A percentile compares a stretch with the other conserved stretches of the same genome.
Conservation (phyloP, 2,888 invertebrate genomes). For the Nymphalis polychloros region DNA sequence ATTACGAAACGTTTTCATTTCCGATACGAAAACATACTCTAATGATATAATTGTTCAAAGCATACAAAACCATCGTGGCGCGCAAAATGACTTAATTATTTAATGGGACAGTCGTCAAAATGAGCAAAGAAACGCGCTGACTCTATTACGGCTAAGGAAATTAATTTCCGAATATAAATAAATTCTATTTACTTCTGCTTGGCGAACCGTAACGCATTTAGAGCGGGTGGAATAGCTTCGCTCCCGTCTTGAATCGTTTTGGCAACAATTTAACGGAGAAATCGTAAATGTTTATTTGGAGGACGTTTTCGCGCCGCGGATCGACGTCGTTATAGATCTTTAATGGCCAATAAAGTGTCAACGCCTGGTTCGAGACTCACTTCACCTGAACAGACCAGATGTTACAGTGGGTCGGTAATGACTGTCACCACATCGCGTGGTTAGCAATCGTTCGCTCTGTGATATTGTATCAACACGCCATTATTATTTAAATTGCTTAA, state of each 20-base stretch:
- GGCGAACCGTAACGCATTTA: slow-evolving; percentile 72
- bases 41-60: neutral
- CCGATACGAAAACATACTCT: too few relatives aligned
- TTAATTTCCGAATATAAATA: slow-evolving; percentile 78
- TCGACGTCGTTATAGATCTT: slow-evolving; percentile 73
- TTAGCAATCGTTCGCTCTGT: neutral
- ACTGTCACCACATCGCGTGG: slow-evolving; percentile 5
- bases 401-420: slow-evolving; percentile 7
- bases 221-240: slow-evolving; percentile 59
- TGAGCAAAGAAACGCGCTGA: slow-evolving; percentile 54
- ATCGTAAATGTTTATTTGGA: slow-evolving; percentile 79
- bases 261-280: slow-evolving; percentile 75
- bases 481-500: neutral
- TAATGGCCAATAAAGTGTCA: slow-evolving; percentile 79
- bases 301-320: slow-evolving; percentile 64
- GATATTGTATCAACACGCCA: neutral
- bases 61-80: neutral
- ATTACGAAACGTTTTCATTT: too few relatives aligned
- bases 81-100: slow-evolving; percentile 39
- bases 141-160: slow-evolving; percentile 67
- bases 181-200: slow-evolving; percentile 76
- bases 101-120: slow-evolving; percentile 54
- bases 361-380: slow-evolving; percentile 63
- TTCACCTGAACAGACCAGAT: slow-evolving; percentile 58
- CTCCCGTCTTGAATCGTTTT: slow-evolving; percentile 69